These are phyloP conservation scores for Poeciliopsis retropinna DNA, from an alignment of 2,113 vertebrate genomes.

Conservation along the genomic window DNA sequence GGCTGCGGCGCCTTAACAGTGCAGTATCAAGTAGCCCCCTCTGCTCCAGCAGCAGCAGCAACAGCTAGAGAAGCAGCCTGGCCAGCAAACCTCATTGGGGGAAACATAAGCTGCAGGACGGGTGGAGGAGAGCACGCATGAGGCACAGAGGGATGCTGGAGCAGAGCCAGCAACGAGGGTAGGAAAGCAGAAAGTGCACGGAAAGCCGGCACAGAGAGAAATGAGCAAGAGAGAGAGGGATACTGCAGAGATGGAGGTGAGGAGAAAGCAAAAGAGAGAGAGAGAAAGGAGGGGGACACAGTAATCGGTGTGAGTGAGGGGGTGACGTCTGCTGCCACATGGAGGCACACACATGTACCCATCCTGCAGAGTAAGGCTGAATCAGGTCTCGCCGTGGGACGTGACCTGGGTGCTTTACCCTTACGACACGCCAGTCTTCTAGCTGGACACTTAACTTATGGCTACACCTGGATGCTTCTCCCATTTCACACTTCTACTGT, in stretches of 20 bases:
- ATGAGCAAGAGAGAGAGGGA: slow-evolving; percentile 32
- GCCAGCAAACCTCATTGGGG: slow-evolving; percentile 38
- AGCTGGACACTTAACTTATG: slow-evolving; percentile 25
- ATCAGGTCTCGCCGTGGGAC: slow-evolving; percentile 55
- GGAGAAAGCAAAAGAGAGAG: slow-evolving; percentile 18
- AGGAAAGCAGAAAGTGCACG: slow-evolving; percentile 45
- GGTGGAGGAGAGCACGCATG: slow-evolving; percentile 26
- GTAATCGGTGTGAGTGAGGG: slow-evolving; percentile 16
- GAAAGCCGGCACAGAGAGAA: slow-evolving; percentile 48
- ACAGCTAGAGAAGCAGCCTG: slow-evolving; percentile 54
- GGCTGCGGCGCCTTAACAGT: slow-evolving; percentile 37
- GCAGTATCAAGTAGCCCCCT: slow-evolving; percentile 42
- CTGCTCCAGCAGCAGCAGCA: slow-evolving; percentile 47
- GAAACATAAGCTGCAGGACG: slow-evolving; percentile 39
- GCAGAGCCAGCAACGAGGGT: slow-evolving; percentile 58
- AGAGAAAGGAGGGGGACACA: slow-evolving; percentile 16
- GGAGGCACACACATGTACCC: slow-evolving; percentile 28
- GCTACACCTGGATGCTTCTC: slow-evolving; percentile 35
- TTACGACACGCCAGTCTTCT: slow-evolving; percentile 17
- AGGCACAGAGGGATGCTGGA: slow-evolving; percentile 58
- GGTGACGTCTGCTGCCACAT: slow-evolving; percentile 54
- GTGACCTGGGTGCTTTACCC: slow-evolving; percentile 29
- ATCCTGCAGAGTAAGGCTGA: slow-evolving; percentile 48
- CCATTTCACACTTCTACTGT: slow-evolving; percentile 10
- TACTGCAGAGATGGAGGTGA: slow-evolving; percentile 70